Evolutionary conservation across 1,140 invertebrate genomes (phyloP).

Genomic region (Probaryconus sp.): DNA sequence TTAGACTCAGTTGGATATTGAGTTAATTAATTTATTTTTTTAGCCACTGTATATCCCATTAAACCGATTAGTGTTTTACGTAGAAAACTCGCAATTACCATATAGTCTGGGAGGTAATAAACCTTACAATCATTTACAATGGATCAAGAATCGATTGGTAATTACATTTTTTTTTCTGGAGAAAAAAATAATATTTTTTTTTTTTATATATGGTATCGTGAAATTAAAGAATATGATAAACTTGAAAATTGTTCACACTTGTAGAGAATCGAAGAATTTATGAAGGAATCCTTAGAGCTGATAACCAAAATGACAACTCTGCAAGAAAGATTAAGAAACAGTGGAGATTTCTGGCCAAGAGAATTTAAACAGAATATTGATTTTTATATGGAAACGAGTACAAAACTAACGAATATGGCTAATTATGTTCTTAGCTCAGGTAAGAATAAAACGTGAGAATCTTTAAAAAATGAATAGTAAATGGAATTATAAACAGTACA

Average conservation of each 20-base stretch:
- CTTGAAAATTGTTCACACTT: conserved; percentile 41
- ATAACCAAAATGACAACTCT: conserved; percentile 80
- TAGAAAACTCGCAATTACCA: conserved; percentile 87
- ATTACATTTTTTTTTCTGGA: no score
- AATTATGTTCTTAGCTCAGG: conserved; percentile 68
- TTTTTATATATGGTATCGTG: not conserved
- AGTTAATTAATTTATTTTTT: conserved; percentile 56
- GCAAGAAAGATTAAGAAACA: conserved; percentile 73
- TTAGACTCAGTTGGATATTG: no score
- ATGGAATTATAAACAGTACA: no score
- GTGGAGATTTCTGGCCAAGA: conserved; percentile 60
- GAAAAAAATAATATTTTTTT: conserved; percentile 15
- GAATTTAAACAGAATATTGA: conserved; percentile 66
- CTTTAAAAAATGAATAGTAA: no score
- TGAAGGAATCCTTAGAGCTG: conserved; percentile 77
- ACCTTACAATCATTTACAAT: conserved; percentile 87
- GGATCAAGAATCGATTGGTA: conserved; percentile 91
- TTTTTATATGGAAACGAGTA: conserved; percentile 65
- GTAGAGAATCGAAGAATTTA: conserved; percentile 82
- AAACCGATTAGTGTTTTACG: conserved; percentile 83
- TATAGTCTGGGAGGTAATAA: conserved; percentile 88
- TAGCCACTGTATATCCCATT: conserved; percentile 83
- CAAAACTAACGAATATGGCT: conserved; percentile 61
- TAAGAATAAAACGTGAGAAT: no score
- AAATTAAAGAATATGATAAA: not conserved